Conservation (phyloP, 2,888 invertebrate species). For the Campoletis raptor region DNA sequence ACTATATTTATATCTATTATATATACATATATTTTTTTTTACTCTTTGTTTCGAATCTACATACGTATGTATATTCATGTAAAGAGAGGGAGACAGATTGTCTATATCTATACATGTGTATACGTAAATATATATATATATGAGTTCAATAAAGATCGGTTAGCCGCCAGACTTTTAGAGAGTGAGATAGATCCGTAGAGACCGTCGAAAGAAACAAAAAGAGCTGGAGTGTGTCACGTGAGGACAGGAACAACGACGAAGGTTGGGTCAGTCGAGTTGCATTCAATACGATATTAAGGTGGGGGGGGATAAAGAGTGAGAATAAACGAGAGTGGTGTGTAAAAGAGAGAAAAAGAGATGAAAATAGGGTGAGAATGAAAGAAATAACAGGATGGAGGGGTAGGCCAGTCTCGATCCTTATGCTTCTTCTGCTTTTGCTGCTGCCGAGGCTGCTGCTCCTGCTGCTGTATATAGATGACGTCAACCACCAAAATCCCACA, state of each 20-base stretch:
- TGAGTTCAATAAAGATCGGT: slow-evolving; percentile 53
- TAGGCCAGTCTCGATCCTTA: slow-evolving; percentile 68
- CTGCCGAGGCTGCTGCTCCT: slow-evolving; percentile 29
- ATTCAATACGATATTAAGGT: slow-evolving; percentile 59
- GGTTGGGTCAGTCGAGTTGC: slow-evolving; percentile 66
- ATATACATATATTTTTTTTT: slow-evolving; percentile 20
- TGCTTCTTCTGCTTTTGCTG: slow-evolving; percentile 54
- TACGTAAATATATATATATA: not conserved
- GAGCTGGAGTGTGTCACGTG: slow-evolving; percentile 59
- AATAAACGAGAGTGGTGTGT: slow-evolving; percentile 78
- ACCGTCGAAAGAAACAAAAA: slow-evolving; percentile 37
- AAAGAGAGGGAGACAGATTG: slow-evolving; percentile 7
- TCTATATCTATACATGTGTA: not conserved
- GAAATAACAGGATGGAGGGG: slow-evolving; percentile 85
- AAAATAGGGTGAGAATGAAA: slow-evolving; percentile 86
- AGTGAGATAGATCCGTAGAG: slow-evolving; percentile 54
- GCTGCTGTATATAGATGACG: slow-evolving; percentile 29
- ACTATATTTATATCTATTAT: slow-evolving; percentile 37
- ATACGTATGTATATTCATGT: slow-evolving; percentile 14
- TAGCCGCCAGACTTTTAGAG: slow-evolving; percentile 38
- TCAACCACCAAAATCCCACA: slow-evolving; percentile 64
- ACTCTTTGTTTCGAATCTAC: slow-evolving; percentile 27
- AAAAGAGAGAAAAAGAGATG: slow-evolving; percentile 85
- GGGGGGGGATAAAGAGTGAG: slow-evolving; percentile 49
- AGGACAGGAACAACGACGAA: slow-evolving; percentile 54